A percentile compares a stretch with the other conserved stretches of the same genome.
These are phyloP conservation scores for Ranitomeya variabilis DNA, from an alignment of 2,113 vertebrate species.

Conservation along the genomic window DNA sequence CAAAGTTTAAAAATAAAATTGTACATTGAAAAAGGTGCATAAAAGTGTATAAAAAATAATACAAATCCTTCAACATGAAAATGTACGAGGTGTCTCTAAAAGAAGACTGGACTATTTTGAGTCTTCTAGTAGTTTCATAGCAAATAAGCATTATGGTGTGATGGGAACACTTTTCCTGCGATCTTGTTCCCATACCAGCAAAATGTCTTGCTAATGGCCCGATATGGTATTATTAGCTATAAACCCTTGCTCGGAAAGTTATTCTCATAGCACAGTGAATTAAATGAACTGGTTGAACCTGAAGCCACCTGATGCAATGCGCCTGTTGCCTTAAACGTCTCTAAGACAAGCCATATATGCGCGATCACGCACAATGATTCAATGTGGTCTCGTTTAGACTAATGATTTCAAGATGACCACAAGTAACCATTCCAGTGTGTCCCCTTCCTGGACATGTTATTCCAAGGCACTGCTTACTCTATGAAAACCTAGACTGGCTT, in stretches of 20 bases:
- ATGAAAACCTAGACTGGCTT: neutral
- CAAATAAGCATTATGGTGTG: neutral
- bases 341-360: neutral
- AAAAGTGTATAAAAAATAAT: neutral
- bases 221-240: neutral
- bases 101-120: no score
- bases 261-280: neutral
- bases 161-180: neutral
- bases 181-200: neutral
- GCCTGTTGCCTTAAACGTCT: neutral
- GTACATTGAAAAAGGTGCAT: neutral
- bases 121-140: no score
- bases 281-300: neutral
- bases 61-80: neutral
- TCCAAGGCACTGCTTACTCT: neutral
- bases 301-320: neutral
- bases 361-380: slow-evolving; percentile 9
- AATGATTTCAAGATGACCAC: slow-evolving; percentile 40
- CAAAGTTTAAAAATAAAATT: neutral
- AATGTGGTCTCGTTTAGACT: slow-evolving; percentile 39
- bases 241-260: neutral
- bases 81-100: neutral
- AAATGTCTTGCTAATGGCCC: neutral
- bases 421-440: neutral
- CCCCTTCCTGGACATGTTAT: neutral